Conservation (phyloP, 2,888 invertebrate species). For the Himalopsyche kuldschensis region DNA sequence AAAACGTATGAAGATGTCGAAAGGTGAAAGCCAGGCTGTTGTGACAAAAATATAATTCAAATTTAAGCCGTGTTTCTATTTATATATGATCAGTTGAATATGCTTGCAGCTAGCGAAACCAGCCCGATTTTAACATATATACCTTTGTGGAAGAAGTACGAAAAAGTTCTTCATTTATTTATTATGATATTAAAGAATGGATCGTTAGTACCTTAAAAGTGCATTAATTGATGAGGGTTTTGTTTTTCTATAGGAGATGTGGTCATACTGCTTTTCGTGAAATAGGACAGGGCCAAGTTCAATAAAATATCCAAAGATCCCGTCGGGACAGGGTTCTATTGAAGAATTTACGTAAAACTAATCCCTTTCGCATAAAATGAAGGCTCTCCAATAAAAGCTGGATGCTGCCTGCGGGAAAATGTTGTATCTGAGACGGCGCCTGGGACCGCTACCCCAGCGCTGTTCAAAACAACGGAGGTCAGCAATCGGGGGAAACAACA, state of each 20-base stretch:
- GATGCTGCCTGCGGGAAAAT: not conserved
- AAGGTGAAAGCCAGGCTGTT: too few relatives aligned
- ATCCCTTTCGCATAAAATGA: not conserved
- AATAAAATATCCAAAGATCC: conserved; percentile 11
- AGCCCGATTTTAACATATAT: too few relatives aligned
- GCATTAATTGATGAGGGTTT: too few relatives aligned
- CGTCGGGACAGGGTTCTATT: not conserved
- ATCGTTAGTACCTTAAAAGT: too few relatives aligned
- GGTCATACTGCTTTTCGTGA: not conserved
- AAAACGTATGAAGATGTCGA: too few relatives aligned
- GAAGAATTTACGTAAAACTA: not conserved
- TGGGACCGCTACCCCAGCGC: not conserved
- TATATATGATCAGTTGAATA: too few relatives aligned
- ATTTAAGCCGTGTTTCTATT: too few relatives aligned
- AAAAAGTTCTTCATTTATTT: too few relatives aligned
- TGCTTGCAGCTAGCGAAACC: too few relatives aligned
- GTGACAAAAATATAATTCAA: too few relatives aligned
- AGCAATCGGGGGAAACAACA: not conserved
- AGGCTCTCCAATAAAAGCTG: not conserved
- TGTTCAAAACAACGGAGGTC: not conserved
- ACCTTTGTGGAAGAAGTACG: too few relatives aligned
- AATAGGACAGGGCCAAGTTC: not conserved
- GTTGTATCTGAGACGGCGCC: not conserved
- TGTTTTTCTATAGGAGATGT: not conserved
- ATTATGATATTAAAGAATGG: too few relatives aligned